Conservation (phyloP, 1,140 invertebrate species). For the Episyrphus balteatus region DNA sequence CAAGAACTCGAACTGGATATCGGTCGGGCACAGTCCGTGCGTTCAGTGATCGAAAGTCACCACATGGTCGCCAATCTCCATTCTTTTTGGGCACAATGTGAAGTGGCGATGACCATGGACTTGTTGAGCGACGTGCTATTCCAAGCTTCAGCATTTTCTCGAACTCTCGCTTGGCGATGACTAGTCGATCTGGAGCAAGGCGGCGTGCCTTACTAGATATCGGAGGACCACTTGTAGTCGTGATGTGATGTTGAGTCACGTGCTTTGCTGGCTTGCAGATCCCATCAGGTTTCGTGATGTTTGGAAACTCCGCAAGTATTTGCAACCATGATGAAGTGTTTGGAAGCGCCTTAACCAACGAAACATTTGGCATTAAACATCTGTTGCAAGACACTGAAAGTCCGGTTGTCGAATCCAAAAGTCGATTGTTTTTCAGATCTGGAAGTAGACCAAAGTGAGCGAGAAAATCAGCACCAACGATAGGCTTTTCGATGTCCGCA, state of each 20-base stretch:
- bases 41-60: constrained; percentile 39
- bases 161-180: constrained; percentile 14
- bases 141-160: constrained; percentile 18
- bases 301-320: constrained; percentile 12
- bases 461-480: constrained; percentile 26
- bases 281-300: constrained; percentile 18
- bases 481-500: constrained; percentile 23
- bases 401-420: constrained; percentile 6
- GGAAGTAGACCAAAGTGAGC: constrained; percentile 24
- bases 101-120: constrained; percentile 37
- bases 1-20: constrained; percentile 19
- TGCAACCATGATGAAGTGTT: constrained; percentile 2
- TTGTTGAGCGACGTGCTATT: constrained; percentile 25
- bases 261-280: neutral
- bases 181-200: constrained; percentile 21
- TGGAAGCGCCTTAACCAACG: neutral
- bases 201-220: constrained; percentile 22
- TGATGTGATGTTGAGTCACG: neutral
- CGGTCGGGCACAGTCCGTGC: constrained; percentile 25
- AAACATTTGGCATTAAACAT: neutral
- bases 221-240: constrained; percentile 21
- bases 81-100: constrained; percentile 35
- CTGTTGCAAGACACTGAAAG: too few relatives aligned
- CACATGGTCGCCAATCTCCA: constrained; percentile 28
- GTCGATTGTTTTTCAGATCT: constrained; percentile 27